These are phyloP conservation scores for Macquaria australasica DNA, from an alignment of 2,113 vertebrate genomes.

Conservation along the genomic window DNA sequence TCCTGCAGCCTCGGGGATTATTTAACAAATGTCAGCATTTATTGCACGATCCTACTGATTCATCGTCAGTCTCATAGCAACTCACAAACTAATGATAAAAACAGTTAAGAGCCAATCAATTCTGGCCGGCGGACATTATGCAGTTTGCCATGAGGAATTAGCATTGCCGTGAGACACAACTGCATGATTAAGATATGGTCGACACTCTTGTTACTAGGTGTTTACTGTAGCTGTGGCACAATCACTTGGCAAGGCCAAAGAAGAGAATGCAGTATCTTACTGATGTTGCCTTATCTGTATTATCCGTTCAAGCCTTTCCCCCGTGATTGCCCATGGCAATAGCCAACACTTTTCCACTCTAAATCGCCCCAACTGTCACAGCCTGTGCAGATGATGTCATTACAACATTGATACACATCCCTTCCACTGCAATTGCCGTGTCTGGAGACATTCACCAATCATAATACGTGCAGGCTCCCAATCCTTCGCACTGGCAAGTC, in stretches of 20 bases:
- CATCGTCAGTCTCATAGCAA: conserved; percentile 22
- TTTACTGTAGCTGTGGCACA: conserved; percentile 20
- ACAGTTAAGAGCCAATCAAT: conserved; percentile 29
- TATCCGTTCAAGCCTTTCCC: conserved; percentile 63
- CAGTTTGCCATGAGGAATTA: not conserved
- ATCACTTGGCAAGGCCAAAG: conserved; percentile 53
- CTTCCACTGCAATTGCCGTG: conserved; percentile 64
- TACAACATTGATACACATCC: conserved; percentile 72
- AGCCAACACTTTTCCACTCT: conserved; percentile 63
- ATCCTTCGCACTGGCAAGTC: conserved; percentile 72
- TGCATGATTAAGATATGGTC: conserved; percentile 31
- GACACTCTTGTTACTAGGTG: conserved; percentile 22
- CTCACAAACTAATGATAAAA: conserved; percentile 41
- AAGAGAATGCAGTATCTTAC: conserved; percentile 54
- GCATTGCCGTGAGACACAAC: not conserved
- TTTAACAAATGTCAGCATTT: conserved; percentile 33
- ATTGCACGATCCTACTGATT: conserved; percentile 27
- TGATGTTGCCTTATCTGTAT: conserved; percentile 68
- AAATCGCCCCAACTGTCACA: conserved; percentile 73
- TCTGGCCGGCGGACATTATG: not conserved
- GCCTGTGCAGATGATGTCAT: conserved; percentile 78
- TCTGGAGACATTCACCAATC: conserved; percentile 73
- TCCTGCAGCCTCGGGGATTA: conserved; percentile 6
- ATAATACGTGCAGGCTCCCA: conserved; percentile 66
- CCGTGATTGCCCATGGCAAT: conserved; percentile 74